phyloP scores from a whole-genome alignment of 2,797 vertebrate species.

The Manis javanica region DNA sequence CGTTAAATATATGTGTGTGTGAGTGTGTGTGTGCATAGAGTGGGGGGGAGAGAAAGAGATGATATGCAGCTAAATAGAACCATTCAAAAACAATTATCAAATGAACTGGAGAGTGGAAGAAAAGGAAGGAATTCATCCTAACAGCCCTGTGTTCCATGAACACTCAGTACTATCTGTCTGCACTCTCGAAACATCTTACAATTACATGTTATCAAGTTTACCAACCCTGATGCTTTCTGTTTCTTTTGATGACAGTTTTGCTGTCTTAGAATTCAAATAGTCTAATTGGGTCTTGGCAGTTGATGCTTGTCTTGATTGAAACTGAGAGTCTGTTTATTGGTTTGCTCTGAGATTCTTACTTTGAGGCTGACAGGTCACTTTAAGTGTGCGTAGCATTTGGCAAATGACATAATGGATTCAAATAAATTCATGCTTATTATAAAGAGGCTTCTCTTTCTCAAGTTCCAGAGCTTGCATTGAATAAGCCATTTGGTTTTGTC shows the following conservation, averaged over 20 bases:
- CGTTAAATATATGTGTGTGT: background rate
- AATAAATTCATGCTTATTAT: conserved; percentile 65
- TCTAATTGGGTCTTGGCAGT: conserved; percentile 37
- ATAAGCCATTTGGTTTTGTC: conserved; percentile 45
- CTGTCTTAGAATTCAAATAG: conserved; percentile 62
- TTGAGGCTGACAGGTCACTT: conserved; percentile 65
- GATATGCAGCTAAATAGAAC: background rate
- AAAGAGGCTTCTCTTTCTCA: conserved; percentile 55
- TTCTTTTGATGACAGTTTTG: conserved; percentile 28
- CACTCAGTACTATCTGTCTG: background rate
- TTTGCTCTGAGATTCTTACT: conserved; percentile 52
- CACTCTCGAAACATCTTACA: background rate
- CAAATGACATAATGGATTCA: conserved; percentile 68
- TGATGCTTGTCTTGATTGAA: conserved; percentile 67
- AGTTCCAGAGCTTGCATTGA: conserved; percentile 34
- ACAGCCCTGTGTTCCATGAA: background rate
- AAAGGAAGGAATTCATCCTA: background rate
- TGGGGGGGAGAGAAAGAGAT: background rate
- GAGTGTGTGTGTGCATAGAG: too few species aligned
- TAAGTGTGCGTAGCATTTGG: conserved; percentile 39
- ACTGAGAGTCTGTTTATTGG: conserved; percentile 57
- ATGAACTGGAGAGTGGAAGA: background rate
- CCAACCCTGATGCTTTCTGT: background rate
- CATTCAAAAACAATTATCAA: conserved; percentile 40
- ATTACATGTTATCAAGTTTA: conserved; percentile 37